A percentile compares a stretch with the other conserved stretches of the same genome.
phyloP scores from a whole-genome alignment of 92 coral and sea anemone species.

The Heteractis magnifica region DNA sequence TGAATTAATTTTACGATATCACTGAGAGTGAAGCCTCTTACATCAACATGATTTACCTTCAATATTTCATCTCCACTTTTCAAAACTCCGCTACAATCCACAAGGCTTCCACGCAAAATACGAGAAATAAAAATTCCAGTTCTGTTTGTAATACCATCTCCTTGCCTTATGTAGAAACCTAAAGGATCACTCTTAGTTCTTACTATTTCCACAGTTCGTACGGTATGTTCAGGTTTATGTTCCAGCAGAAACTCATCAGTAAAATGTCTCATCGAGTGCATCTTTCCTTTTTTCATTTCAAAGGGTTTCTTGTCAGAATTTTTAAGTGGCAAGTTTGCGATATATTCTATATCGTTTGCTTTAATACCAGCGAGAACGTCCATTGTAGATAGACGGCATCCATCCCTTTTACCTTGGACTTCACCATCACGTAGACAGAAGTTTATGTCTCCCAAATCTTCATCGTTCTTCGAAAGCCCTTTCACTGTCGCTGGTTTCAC shows the following conservation, averaged over 20 bases:
- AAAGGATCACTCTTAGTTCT: slow-evolving; percentile 71
- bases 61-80: slow-evolving; percentile 88
- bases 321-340: neutral
- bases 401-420: neutral
- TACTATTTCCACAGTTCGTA: slow-evolving; percentile 65
- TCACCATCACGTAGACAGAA: slow-evolving; percentile 12
- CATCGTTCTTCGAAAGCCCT: neutral
- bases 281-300: neutral
- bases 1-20: slow-evolving; percentile 96
- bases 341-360: neutral
- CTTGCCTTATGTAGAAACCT: slow-evolving; percentile 89
- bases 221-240: neutral
- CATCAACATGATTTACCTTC: slow-evolving; percentile 70
- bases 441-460: slow-evolving; percentile 12
- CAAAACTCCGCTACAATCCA: slow-evolving; percentile 66
- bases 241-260: slow-evolving; percentile 7
- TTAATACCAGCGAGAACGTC: slow-evolving; percentile 10
- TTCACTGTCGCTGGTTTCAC: neutral
- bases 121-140: slow-evolving; percentile 89
- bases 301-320: neutral
- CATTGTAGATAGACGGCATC: neutral
- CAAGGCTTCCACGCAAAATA: slow-evolving; percentile 76
- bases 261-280: slow-evolving; percentile 14
- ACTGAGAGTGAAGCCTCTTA: slow-evolving; percentile 65
- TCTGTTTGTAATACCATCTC: slow-evolving; percentile 58